phyloP scores from a whole-genome alignment of 2,888 invertebrate genomes.

The Hydraecia micacea region DNA sequence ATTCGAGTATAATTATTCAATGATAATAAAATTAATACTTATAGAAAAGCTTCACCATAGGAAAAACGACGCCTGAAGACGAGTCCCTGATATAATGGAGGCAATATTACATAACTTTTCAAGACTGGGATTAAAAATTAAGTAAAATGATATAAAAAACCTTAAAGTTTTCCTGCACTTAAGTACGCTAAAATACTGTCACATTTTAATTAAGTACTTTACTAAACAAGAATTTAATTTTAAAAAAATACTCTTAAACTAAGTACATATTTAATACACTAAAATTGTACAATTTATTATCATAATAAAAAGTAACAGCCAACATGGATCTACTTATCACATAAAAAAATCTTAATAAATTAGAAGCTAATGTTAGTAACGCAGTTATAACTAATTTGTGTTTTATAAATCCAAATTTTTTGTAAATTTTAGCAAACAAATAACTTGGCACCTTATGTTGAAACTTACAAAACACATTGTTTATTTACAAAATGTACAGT shows the following conservation, averaged over 20 bases:
- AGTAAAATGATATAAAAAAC: neutral
- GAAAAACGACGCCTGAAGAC: neutral
- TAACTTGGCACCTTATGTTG: conserved; percentile 20
- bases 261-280: conserved; percentile 5
- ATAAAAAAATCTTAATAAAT: conserved; percentile 28
- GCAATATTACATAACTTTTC: neutral
- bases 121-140: neutral
- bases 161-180: conserved; percentile 7
- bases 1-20: conserved; percentile 41
- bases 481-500: conserved; percentile 1
- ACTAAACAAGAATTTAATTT: neutral
- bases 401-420: neutral
- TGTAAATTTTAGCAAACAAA: neutral
- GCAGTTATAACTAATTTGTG: conserved; percentile 11
- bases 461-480: conserved; percentile 9
- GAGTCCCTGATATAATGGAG: neutral
- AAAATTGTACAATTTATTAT: conserved; percentile 35
- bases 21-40: conserved; percentile 7
- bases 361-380: conserved; percentile 26
- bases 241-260: conserved; percentile 8
- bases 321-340: conserved; percentile 9
- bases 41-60: conserved; percentile 21
- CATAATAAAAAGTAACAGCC: conserved; percentile 25
- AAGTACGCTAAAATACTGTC: conserved; percentile 53
- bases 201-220: conserved; percentile 48